A percentile compares a stretch with the other conserved stretches of the same genome.
These are phyloP conservation scores for Stictonetta naevosa DNA, from an alignment of 2,113 vertebrate genomes.

Conservation along the genomic window DNA sequence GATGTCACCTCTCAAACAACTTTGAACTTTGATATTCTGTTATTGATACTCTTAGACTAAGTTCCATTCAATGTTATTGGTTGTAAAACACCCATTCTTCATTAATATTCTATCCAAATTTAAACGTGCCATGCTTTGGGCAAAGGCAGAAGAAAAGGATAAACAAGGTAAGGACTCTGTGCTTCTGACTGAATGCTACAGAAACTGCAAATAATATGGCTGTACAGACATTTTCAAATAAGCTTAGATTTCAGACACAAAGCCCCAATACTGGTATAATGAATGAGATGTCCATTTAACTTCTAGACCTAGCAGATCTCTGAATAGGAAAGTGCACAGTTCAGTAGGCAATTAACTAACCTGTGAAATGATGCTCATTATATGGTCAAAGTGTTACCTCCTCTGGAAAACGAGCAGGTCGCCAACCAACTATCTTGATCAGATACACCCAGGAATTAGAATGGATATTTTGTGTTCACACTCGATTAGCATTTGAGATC, in stretches of 20 bases:
- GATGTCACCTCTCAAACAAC: neutral
- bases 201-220: neutral
- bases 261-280: neutral
- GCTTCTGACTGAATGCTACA: neutral
- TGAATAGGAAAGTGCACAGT: neutral
- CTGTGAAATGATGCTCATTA: neutral
- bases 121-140: neutral
- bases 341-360: neutral
- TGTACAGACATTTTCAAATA: neutral
- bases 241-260: conserved; percentile 13
- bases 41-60: neutral
- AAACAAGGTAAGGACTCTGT: neutral
- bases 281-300: neutral
- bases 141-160: conserved; percentile 12
- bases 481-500: neutral
- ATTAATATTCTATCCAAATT: neutral
- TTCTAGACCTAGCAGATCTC: neutral
- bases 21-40: neutral
- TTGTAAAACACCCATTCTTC: neutral
- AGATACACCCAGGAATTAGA: neutral
- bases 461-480: neutral
- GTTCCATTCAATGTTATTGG: neutral
- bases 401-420: neutral
- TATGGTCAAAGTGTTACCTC: neutral
- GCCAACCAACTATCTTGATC: neutral